Conservation (phyloP, 1,140 invertebrate genomes). For the Battus philenor region DNA sequence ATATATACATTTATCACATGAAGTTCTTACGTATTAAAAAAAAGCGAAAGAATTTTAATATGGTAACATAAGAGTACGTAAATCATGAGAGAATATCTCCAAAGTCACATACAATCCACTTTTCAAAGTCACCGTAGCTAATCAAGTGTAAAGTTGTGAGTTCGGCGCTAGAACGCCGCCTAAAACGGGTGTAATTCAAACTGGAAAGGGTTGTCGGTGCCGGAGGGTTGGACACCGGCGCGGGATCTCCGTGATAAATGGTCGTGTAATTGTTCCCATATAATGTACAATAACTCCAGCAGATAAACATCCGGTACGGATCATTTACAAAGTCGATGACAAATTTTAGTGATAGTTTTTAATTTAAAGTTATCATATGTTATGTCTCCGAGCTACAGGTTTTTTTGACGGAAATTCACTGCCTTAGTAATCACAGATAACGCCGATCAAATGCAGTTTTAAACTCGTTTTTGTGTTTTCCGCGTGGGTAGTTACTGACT, state of each 20-base stretch:
- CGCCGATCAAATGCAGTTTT: too few relatives aligned
- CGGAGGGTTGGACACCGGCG: constrained; percentile 37
- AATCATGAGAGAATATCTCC: constrained; percentile 6
- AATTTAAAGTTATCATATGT: too few relatives aligned
- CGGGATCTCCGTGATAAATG: constrained; percentile 53
- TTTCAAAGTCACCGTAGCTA: constrained; percentile 40
- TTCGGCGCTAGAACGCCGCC: constrained; percentile 20
- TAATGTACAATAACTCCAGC: constrained; percentile 55
- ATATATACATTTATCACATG: too few relatives aligned
- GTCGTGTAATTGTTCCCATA: constrained; percentile 61
- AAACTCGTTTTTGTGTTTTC: too few relatives aligned
- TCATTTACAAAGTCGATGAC: constrained; percentile 10
- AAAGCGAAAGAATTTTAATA: too few relatives aligned
- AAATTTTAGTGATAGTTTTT: too few relatives aligned
- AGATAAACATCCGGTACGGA: constrained; percentile 40
- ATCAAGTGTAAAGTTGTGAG: constrained; percentile 52
- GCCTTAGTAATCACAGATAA: too few relatives aligned
- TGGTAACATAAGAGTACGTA: neutral
- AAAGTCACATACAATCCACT: constrained; percentile 18
- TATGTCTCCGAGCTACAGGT: too few relatives aligned
- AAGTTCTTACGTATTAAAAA: too few relatives aligned
- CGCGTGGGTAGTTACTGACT: too few relatives aligned
- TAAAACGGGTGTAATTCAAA: constrained; percentile 40
- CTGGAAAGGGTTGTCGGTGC: constrained; percentile 38
- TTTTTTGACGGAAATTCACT: too few relatives aligned